Evolutionary conservation across 2,888 invertebrate genomes (phyloP), one percentile per base, ranked within the genome.

Genomic region (Acleris emargana): DNA sequence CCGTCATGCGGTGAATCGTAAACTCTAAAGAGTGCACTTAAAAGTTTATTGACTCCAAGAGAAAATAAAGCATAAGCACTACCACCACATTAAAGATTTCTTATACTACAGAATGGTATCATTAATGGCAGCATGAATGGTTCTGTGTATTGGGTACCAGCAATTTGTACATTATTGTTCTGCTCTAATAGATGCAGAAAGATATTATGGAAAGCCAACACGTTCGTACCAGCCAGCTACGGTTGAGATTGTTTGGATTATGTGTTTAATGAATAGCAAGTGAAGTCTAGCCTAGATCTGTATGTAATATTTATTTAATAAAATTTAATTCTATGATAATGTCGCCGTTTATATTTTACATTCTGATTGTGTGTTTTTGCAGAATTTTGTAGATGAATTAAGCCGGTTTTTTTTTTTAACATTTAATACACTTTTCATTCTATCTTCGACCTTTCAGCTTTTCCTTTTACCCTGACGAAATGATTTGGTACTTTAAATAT

Each of bases 81-180:
- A 66, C 64, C 32, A 50, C 7, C 60, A 25, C 60, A 66, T 60
- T 66, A 68, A 42, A 62, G 64, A 64, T 70, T 70, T 68, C 67
- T 67, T 66, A 64, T 61, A 51, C 60, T 64, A 64, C 60, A 57
- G 67, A 68, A 68, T 68, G 64, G 58, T 68, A 64, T 58, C 52
- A 61, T 61, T 60, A 68, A 62, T 64, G 62, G 64, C 49, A 64
- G 43, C 58, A 60, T 57, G 62, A 54, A 68, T 67, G 47, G 59
- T 13, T 42, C 51, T 11, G 49, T 17, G 52, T 66, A 70, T 71
- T 67, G 67, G 58, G 64, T 45, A 45, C 38, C 28, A 43, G 69
- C 69, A 74, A 76, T 72, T 74, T 74, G 75, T 73, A 69, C 69
- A 68, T 72, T 74, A 75, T 75, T 75, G 76, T 78, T 76, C 74